Evolutionary conservation across 2,797 vertebrate species (phyloP), one percentile per base, ranked within the genome.

Genomic region (Lagorchestes hirsutus): DNA sequence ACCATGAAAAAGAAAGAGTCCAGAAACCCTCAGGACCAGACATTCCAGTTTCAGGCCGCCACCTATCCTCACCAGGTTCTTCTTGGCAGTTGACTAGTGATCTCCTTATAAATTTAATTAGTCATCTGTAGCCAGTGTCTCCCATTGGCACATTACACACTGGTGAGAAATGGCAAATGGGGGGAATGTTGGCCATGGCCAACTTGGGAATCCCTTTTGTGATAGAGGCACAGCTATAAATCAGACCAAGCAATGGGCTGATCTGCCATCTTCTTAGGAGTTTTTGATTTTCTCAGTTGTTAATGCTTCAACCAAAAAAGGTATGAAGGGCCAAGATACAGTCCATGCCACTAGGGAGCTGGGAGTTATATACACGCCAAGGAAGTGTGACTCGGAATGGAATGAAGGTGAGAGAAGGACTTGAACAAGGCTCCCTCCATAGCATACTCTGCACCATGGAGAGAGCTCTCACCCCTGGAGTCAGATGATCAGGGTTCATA

Each of bases 121-220:
- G 97, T 98, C 95, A 97, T 95, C 92, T 98, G 96, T 97, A 96
- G 96, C 95, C 97, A 97, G 96, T 98, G 94, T 96, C 46, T 98
- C 97, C 96, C 97, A 94, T 96, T 97, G 97, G 97, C 96, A 96
- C 67, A 97, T 98, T 97, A 96, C 92, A 96, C 55, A 55, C 54
- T 56, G 93, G 92, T 93, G 96, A 94, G 91, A 97, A 93, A 93
- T 97, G 92, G 97, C 27, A 58, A 58, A 27, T 10, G 9, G 57
- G 27, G 57, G 10, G 57, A 10, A 97, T 97, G 97, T 96, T 96
- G 98, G 92, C 97, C 97, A 97, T 92, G 94, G 93, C 97, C 98
- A 95, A 97, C 93, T 95, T 97, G 93, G n/a, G 95, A 98, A 98
- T 98, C 98, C 98, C 92, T 91, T 98, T 95, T 29, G 8, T 58